These are phyloP conservation scores for Tetramorium parvispinum DNA, from an alignment of 1,140 invertebrate genomes.

Conservation along the genomic window DNA sequence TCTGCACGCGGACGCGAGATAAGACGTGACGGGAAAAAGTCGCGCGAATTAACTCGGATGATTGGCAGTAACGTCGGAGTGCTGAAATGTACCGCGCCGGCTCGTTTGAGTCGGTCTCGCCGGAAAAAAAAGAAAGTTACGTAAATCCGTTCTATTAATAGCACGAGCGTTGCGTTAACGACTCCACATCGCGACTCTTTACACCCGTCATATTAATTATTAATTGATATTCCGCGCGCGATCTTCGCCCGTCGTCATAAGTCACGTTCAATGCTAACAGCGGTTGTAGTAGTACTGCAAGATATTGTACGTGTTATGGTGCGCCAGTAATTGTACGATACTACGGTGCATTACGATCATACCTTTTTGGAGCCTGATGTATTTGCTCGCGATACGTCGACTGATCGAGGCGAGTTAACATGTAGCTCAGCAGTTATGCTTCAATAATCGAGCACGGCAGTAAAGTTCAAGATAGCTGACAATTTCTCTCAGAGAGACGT, in stretches of 20 bases:
- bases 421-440: conserved; percentile 43
- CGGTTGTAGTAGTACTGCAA: neutral
- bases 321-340: neutral
- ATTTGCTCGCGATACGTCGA: conserved; percentile 34
- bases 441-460: conserved; percentile 49
- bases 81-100: conserved; percentile 21
- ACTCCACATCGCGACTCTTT: neutral
- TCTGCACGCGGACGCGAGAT: conserved; percentile 3
- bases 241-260: conserved; percentile 3
- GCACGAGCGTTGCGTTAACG: conserved; percentile 15
- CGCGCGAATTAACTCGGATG: conserved; percentile 42
- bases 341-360: neutral
- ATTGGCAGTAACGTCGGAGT: conserved; percentile 28
- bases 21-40: conserved; percentile 45
- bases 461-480: conserved; percentile 30
- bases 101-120: neutral
- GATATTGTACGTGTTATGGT: neutral
- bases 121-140: neutral
- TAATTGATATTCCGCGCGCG: conserved; percentile 31
- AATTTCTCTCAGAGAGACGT: conserved; percentile 16
- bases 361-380: conserved; percentile 7
- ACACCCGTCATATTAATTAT: conserved; percentile 23
- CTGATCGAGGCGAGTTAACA: conserved; percentile 46
- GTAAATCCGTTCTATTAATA: conserved; percentile 36
- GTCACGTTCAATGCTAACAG: conserved; percentile 1